Evolutionary conservation across 2,113 vertebrate genomes (phyloP).

Genomic region (Gobiocypris rarus): DNA sequence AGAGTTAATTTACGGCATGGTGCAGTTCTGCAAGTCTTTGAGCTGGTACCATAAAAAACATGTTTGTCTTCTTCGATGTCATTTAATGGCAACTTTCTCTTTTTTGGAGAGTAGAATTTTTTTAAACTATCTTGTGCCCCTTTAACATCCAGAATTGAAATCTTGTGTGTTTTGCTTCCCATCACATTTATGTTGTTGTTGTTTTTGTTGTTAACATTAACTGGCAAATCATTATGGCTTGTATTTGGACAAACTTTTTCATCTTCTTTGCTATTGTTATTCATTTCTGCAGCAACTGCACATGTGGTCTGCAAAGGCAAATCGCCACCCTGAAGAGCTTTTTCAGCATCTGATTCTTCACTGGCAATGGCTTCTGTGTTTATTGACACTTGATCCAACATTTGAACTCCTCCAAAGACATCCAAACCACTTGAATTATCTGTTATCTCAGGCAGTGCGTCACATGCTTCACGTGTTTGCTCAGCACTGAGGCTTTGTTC

Average conservation of each 20-base stretch:
- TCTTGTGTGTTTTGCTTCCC: neutral
- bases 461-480: constrained; percentile 3
- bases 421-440: constrained; percentile 5
- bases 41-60: constrained; percentile 16
- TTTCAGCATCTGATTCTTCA: constrained; percentile 7
- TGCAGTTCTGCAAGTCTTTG: constrained; percentile 61
- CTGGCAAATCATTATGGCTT: neutral
- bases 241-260: neutral
- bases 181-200: neutral
- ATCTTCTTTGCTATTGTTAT: neutral
- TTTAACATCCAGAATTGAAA: constrained; percentile 28
- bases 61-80: neutral
- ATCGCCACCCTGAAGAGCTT: neutral
- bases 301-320: neutral
- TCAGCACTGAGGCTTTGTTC: neutral
- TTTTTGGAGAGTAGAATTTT: constrained; percentile 46
- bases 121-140: constrained; percentile 43
- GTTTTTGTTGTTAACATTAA: too few relatives aligned
- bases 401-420: constrained; percentile 17
- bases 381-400: neutral
- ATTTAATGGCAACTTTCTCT: constrained; percentile 63
- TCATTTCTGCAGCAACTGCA: neutral
- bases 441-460: constrained; percentile 13
- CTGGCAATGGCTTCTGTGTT: neutral
- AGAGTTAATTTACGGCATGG: constrained; percentile 70